These are phyloP conservation scores for Euzophera pinguis DNA, from an alignment of 2,888 invertebrate genomes.

Conservation along the genomic window DNA sequence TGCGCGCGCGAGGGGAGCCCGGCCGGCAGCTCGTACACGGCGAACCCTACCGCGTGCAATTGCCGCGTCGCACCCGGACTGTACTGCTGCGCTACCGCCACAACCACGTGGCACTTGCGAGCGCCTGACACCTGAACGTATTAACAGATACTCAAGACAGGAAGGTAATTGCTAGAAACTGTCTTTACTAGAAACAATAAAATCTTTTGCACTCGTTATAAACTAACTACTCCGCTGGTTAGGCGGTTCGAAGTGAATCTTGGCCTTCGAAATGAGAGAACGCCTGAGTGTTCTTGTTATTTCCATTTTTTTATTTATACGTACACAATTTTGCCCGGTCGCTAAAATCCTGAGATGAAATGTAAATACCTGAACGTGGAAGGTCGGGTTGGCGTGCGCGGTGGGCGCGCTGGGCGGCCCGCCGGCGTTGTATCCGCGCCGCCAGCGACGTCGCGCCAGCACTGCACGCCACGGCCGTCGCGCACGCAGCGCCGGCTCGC, in stretches of 20 bases:
- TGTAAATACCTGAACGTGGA: background rate
- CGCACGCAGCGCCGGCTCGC: slow-evolving; percentile 82
- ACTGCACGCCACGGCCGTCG: slow-evolving; percentile 86
- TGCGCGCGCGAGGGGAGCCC: slow-evolving; percentile 41
- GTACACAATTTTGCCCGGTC: too few species aligned
- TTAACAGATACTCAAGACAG: too few species aligned
- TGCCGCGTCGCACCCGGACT: slow-evolving; percentile 61
- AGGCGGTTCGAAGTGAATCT: too few species aligned
- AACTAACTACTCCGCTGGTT: too few species aligned
- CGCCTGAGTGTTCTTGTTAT: too few species aligned
- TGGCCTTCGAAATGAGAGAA: too few species aligned
- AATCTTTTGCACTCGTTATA: too few species aligned
- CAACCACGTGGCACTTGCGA: slow-evolving; percentile 85
- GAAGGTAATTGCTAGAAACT: too few species aligned
- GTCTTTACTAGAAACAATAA: too few species aligned
- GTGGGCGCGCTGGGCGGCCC: slow-evolving; percentile 78
- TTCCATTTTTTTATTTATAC: too few species aligned
- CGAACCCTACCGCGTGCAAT: slow-evolving; percentile 84
- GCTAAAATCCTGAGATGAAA: background rate
- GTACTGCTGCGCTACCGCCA: slow-evolving; percentile 85
- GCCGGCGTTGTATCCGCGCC: slow-evolving; percentile 85
- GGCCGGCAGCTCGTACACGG: slow-evolving; percentile 84
- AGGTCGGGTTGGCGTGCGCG: background rate
- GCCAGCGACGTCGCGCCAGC: slow-evolving; percentile 83
- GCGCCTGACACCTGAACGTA: slow-evolving; percentile 82